Conservation (phyloP, 2,113 vertebrate genomes). For the Eolophus roseicapilla region DNA sequence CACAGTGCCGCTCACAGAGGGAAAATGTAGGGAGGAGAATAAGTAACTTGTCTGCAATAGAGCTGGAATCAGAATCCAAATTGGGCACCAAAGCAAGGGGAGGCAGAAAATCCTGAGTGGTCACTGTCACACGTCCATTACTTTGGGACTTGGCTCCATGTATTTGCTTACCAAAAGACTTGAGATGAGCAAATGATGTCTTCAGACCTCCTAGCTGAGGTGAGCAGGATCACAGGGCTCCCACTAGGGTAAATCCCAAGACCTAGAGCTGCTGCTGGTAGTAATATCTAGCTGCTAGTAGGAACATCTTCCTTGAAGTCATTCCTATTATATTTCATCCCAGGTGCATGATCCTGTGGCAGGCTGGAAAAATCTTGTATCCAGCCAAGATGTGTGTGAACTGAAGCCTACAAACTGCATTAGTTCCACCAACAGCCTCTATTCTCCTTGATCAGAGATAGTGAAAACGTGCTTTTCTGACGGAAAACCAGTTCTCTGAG, state of each 20-base stretch:
- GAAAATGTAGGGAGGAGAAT: neutral
- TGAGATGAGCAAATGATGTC: neutral
- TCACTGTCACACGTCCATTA: neutral
- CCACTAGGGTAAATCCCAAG: neutral
- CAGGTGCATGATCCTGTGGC: neutral
- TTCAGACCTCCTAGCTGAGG: neutral
- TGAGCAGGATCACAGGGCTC: neutral
- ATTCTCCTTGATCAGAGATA: neutral
- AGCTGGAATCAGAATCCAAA: neutral
- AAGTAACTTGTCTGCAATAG: rapidly evolving
- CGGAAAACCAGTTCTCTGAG: neutral
- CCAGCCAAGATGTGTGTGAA: neutral
- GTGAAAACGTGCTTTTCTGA: neutral
- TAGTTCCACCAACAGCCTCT: neutral
- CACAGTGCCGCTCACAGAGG: neutral
- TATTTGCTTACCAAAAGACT: neutral
- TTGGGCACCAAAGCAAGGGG: neutral
- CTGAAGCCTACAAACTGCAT: neutral
- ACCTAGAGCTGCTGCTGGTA: neutral
- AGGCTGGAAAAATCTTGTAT: neutral
- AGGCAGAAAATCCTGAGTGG: neutral
- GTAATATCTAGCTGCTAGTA: no score
- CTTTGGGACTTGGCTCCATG: neutral
- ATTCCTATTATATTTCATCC: neutral
- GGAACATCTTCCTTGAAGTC: neutral